Percentiles rank a stretch among this genome's conserved stretches.
Conservation (phyloP, 1,140 invertebrate genomes). For the Adoxophyes honmai region DNA sequence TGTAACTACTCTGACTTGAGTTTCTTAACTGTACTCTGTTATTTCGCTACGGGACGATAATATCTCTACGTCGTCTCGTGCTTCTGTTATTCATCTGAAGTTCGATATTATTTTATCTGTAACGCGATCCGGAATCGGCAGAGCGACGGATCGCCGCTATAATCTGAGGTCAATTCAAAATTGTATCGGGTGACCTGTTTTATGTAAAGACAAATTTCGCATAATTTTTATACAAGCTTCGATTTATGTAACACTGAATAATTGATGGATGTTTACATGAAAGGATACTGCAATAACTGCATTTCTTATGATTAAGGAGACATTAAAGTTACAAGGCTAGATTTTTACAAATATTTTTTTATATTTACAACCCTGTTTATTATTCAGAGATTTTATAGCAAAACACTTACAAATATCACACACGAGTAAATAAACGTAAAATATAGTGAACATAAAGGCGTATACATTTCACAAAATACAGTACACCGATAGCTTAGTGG, state of each 20-base stretch:
- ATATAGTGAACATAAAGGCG: neutral
- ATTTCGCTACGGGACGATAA: constrained; percentile 9
- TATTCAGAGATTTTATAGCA: constrained; percentile 6
- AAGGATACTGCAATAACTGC: constrained; percentile 62
- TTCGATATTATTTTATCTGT: no score
- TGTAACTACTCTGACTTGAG: constrained; percentile 55
- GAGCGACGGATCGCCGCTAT: no score
- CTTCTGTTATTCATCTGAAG: no score
- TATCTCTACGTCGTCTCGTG: no score
- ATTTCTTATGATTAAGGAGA: constrained; percentile 58
- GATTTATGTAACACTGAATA: constrained; percentile 54
- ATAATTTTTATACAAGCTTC: constrained; percentile 26
- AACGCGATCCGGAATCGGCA: no score
- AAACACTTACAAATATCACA: constrained; percentile 6
- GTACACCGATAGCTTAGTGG: neutral
- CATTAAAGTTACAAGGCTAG: constrained; percentile 55
- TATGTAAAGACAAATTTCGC: neutral
- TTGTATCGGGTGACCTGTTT: constrained; percentile 2
- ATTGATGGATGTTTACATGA: constrained; percentile 55
- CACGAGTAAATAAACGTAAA: constrained; percentile 6
- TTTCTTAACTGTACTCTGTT: constrained; percentile 40
- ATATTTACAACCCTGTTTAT: constrained; percentile 17
- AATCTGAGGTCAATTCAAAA: no score
- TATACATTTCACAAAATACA: constrained; percentile 9
- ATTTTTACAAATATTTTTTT: constrained; percentile 50